These are phyloP conservation scores for Lagenorhynchus albirostris DNA, from an alignment of 2,113 vertebrate genomes.

Conservation along the genomic window DNA sequence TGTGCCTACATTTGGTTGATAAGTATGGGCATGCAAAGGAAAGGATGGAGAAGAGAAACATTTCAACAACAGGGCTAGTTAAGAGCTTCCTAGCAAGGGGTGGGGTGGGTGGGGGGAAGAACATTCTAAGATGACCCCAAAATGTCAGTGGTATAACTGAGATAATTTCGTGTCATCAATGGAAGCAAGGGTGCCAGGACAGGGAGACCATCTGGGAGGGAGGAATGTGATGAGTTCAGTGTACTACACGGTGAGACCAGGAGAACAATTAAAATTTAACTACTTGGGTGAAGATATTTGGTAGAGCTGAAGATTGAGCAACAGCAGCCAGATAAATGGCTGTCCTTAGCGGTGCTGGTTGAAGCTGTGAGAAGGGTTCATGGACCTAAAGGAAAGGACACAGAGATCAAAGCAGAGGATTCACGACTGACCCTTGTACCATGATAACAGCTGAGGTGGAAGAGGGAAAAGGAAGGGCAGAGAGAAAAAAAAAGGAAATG, in stretches of 20 bases:
- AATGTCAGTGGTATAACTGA: background rate
- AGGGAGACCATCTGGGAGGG: background rate
- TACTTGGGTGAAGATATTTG: background rate
- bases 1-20: background rate
- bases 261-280: background rate
- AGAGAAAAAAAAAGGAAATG: background rate
- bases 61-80: background rate
- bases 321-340: background rate
- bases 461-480: background rate
- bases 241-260: background rate
- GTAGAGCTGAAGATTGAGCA: constrained; percentile 22
- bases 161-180: background rate
- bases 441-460: background rate
- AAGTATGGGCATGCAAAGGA: background rate
- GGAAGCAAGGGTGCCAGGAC: background rate
- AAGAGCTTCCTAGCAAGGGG: background rate
- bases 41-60: background rate
- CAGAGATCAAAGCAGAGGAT: background rate
- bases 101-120: background rate
- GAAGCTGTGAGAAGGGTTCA: background rate
- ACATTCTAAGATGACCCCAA: background rate
- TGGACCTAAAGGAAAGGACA: background rate
- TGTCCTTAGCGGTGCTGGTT: background rate
- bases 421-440: background rate
- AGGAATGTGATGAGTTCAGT: background rate